These are phyloP conservation scores for Mormyrus hasselquistii DNA, from an alignment of 2,797 vertebrate genomes.

Conservation along the genomic window DNA sequence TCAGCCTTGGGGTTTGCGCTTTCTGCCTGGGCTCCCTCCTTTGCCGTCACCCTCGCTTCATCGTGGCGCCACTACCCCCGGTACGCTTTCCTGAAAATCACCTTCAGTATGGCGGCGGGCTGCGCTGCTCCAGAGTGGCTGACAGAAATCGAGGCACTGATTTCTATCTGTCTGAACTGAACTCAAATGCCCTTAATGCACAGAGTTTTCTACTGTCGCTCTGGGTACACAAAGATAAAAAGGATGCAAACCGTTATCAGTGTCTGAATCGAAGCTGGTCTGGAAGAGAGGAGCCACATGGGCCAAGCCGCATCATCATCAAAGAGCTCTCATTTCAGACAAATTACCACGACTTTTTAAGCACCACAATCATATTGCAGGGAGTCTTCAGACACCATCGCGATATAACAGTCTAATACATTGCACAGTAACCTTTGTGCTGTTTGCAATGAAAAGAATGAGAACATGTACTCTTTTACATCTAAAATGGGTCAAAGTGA, in stretches of 20 bases:
- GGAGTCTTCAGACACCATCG: constrained; percentile 38
- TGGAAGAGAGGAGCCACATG: not conserved
- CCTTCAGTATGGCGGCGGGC: too few species aligned
- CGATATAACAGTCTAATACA: constrained; percentile 37
- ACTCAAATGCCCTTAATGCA: not conserved
- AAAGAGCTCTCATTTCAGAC: not conserved
- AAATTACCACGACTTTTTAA: constrained; percentile 4
- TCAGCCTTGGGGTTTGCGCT: not conserved
- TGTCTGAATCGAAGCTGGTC: constrained; percentile 29
- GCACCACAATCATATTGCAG: constrained; percentile 24
- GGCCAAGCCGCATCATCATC: constrained; percentile 6
- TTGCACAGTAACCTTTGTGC: constrained; percentile 22
- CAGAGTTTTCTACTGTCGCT: not conserved
- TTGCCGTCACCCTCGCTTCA: not conserved
- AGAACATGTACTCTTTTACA: constrained; percentile 60
- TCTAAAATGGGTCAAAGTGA: constrained; percentile 64
- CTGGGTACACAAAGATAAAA: not conserved
- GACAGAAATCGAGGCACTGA: not conserved
- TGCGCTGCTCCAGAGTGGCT: not conserved
- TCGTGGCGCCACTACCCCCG: not conserved
- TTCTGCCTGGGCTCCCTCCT: not conserved
- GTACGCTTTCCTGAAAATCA: not conserved
- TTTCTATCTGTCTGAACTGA: not conserved
- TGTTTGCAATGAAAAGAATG: constrained; percentile 46
- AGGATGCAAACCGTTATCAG: constrained; percentile 26